phyloP scores from a whole-genome alignment of 2,113 vertebrate genomes.

The Echinops telfairi region DNA sequence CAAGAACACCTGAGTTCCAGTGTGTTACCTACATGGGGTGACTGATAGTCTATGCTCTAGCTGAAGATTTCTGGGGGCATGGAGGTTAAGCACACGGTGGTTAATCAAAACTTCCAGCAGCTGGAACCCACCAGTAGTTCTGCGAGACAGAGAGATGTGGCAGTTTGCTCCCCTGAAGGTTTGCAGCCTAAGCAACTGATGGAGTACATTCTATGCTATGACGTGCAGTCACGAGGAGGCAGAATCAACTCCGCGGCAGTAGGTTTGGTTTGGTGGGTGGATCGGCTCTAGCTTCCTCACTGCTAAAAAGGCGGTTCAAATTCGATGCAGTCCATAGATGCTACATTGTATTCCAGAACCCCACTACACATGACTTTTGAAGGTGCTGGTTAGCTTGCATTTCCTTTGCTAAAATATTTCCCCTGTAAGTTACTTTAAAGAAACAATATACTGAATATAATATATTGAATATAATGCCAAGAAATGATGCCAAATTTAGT shows the following conservation, averaged over 20 bases:
- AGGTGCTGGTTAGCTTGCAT: conserved; percentile 8
- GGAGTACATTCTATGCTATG: too few relatives aligned
- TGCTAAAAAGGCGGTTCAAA: conserved; percentile 1
- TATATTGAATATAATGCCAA: conserved; percentile 53
- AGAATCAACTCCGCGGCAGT: too few relatives aligned
- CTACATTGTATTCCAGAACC: conserved; percentile 29
- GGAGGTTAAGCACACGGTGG: not conserved
- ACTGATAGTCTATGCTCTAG: not conserved
- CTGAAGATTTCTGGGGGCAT: not conserved
- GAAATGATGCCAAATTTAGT: not conserved
- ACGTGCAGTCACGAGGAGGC: too few relatives aligned
- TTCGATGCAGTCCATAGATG: not conserved
- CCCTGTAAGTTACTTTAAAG: conserved; percentile 42
- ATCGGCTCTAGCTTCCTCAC: not conserved
- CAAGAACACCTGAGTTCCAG: conserved; percentile 11
- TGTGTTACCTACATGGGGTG: not conserved
- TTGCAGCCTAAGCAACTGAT: too few relatives aligned
- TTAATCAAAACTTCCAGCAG: too few relatives aligned
- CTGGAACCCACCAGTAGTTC: not conserved
- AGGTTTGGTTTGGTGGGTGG: too few relatives aligned
- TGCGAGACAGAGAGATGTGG: not conserved
- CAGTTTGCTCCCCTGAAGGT: not conserved
- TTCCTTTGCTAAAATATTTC: conserved; percentile 37
- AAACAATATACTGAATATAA: conserved; percentile 24
- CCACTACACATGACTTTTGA: conserved; percentile 21